Conservation (phyloP, 1,140 invertebrate genomes). For the Ceratina australensis region DNA sequence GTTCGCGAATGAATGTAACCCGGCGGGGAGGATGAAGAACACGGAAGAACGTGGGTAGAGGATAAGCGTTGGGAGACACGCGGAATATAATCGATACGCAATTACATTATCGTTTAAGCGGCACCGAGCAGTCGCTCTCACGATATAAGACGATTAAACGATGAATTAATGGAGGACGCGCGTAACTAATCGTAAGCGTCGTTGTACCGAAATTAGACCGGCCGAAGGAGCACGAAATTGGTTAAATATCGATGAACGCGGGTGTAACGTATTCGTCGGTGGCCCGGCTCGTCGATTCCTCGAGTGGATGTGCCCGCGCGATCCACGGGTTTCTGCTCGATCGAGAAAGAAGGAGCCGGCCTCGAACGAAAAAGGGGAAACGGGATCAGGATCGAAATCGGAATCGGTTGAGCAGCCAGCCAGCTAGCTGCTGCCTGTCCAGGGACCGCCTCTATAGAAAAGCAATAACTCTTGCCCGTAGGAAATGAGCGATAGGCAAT, state of each 20-base stretch:
- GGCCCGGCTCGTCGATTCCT: neutral
- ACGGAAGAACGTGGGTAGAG: neutral
- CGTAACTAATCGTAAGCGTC: slow-evolving; percentile 4
- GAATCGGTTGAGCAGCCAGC: neutral
- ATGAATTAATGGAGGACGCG: slow-evolving; percentile 30
- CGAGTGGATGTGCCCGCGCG: too few relatives aligned
- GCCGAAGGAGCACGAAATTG: slow-evolving; percentile 19
- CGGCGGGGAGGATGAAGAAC: too few relatives aligned
- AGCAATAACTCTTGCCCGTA: slow-evolving; percentile 47
- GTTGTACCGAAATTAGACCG: neutral
- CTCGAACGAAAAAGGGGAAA: neutral
- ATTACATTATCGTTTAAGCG: slow-evolving; percentile 43
- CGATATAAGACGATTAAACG: slow-evolving; percentile 40
- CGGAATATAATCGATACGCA: slow-evolving; percentile 39
- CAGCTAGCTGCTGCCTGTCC: too few relatives aligned
- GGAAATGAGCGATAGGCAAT: slow-evolving; percentile 52
- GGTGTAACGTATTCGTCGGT: neutral
- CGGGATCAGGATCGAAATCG: neutral
- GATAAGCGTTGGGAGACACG: neutral
- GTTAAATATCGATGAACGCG: neutral
- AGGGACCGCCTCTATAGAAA: slow-evolving; percentile 29
- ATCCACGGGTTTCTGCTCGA: neutral
- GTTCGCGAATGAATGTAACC: too few relatives aligned
- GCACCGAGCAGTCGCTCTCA: slow-evolving; percentile 14
- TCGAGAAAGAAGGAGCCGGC: neutral